Percentiles rank a stretch among this genome's conserved stretches.
phyloP scores from a whole-genome alignment of 35 echinoderm and acorn worm genomes.

The Amphiura filiformis region DNA sequence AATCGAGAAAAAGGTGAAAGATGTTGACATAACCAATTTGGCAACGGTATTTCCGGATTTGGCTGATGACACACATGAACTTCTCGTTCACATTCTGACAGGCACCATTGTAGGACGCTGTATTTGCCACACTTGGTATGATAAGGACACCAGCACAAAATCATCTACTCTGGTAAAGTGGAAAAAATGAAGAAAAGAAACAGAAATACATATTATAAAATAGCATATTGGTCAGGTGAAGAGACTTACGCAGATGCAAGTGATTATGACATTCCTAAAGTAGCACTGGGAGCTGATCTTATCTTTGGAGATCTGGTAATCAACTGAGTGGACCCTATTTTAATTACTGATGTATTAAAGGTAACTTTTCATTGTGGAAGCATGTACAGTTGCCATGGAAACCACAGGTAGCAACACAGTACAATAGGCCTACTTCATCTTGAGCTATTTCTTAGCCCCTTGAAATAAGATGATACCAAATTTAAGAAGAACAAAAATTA shows the following conservation, averaged over 20 bases:
- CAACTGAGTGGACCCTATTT: too few species aligned
- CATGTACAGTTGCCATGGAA: background rate
- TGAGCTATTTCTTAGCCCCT: background rate
- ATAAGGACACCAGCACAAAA: background rate
- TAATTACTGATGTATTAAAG: background rate
- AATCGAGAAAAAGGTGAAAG: background rate
- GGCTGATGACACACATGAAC: background rate
- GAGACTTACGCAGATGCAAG: slow-evolving; percentile 19
- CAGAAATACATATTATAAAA: slow-evolving; percentile 6
- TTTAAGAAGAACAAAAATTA: background rate
- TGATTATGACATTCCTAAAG: background rate
- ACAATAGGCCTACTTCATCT: background rate
- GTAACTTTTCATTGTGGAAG: background rate
- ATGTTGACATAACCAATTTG: background rate
- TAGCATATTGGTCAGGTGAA: slow-evolving; percentile 18
- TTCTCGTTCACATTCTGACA: background rate
- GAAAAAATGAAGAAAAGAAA: slow-evolving; percentile 19
- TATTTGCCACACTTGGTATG: slow-evolving; percentile 20
- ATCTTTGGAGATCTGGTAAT: background rate
- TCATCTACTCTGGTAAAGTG: slow-evolving; percentile 11
- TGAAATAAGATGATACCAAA: background rate
- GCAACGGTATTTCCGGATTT: background rate
- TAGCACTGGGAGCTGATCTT: background rate
- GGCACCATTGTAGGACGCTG: background rate
- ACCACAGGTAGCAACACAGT: background rate